Evolutionary conservation across 1,140 invertebrate genomes (phyloP).

Genomic region (Panagrolaimus sp.): DNA sequence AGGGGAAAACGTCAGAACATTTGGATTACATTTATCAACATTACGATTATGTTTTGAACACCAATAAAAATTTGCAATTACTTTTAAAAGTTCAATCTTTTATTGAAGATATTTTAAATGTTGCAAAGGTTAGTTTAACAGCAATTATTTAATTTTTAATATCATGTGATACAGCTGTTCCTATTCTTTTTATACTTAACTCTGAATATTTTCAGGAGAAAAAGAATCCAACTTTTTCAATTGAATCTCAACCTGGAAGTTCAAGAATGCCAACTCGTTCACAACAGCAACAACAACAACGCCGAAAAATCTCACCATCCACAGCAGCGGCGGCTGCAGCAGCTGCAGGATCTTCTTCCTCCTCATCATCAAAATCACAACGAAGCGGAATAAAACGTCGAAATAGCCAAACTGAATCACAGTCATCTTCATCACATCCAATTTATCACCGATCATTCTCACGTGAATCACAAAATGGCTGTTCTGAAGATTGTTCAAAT

Average conservation of each 20-base stretch:
- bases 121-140: not conserved
- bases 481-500: not conserved
- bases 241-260: not conserved
- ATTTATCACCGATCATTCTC: not conserved
- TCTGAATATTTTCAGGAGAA: not conserved
- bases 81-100: not conserved
- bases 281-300: not conserved
- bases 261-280: too few relatives aligned
- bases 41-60: not conserved
- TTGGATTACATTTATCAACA: not conserved
- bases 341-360: not conserved
- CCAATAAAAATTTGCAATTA: not conserved
- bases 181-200: too few relatives aligned
- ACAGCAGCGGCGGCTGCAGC: not conserved
- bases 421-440: not conserved
- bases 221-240: not conserved
- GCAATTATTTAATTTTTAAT: not conserved
- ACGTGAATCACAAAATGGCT: not conserved
- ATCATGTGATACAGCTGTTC: too few relatives aligned
- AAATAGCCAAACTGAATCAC: not conserved
- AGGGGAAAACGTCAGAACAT: not conserved
- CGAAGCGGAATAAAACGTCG: not conserved
- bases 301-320: not conserved
- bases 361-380: not conserved
- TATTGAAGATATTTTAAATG: not conserved